Evolutionary conservation across 2,797 vertebrate species (phyloP).

Genomic region (Ispidina lecontei): DNA sequence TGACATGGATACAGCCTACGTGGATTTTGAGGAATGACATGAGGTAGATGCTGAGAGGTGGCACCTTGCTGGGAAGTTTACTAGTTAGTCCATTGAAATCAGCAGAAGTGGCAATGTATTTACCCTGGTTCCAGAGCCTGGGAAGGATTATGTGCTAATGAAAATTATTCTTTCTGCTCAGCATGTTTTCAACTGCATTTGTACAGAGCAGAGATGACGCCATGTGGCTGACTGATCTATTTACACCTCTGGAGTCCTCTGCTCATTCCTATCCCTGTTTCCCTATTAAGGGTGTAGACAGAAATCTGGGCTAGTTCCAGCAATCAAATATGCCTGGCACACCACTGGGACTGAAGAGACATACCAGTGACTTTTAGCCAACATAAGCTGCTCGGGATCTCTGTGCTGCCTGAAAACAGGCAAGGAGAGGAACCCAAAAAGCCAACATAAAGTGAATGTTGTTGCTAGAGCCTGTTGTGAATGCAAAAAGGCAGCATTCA

Average conservation of each 20-base stretch:
- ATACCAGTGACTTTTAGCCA: background rate
- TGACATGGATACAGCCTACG: rapidly evolving
- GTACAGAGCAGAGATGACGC: conserved; percentile 45
- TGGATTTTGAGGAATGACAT: background rate
- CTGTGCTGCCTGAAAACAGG: background rate
- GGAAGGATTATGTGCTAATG: background rate
- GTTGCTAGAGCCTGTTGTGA: background rate
- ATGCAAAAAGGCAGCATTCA: background rate
- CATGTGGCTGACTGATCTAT: conserved; percentile 54
- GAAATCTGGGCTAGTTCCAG: conserved; percentile 18
- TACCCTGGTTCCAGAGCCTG: background rate
- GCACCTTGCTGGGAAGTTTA: background rate
- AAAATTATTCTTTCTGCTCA: background rate
- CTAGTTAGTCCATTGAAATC: background rate
- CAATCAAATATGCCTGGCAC: background rate
- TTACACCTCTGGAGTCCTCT: conserved; percentile 46
- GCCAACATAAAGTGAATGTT: background rate
- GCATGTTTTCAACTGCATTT: background rate
- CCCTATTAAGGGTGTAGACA: conserved; percentile 31
- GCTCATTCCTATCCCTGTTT: background rate
- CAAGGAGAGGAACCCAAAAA: background rate
- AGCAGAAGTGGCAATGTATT: background rate
- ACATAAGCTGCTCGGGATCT: background rate
- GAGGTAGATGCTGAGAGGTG: background rate
- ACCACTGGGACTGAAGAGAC: background rate